These are phyloP conservation scores for Porphyrio hochstetteri DNA, from an alignment of 2,113 vertebrate species.

Conservation along the genomic window DNA sequence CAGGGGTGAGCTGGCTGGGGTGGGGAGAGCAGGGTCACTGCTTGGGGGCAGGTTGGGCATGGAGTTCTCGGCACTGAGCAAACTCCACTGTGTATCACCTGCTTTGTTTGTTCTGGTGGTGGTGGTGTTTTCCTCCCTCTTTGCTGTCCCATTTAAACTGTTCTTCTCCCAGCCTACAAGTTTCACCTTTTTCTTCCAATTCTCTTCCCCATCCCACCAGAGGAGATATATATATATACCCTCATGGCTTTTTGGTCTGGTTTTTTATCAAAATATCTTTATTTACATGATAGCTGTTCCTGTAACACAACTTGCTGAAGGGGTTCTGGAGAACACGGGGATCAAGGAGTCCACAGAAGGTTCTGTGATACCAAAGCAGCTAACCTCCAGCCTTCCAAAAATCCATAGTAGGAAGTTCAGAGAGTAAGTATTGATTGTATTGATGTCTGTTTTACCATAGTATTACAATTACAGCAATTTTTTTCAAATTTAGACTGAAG, in stretches of 20 bases:
- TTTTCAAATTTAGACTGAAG: not conserved
- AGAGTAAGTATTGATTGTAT: constrained; percentile 82
- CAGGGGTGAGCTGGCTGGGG: no score
- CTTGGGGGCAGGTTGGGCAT: no score
- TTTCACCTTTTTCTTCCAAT: no score
- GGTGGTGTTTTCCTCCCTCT: no score
- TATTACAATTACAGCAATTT: rapidly evolving
- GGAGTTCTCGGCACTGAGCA: no score
- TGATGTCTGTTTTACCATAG: not conserved
- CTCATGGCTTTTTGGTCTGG: not conserved
- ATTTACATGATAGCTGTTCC: not conserved
- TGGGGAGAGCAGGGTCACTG: no score
- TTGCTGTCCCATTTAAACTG: no score
- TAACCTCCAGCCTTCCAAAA: constrained; percentile 74
- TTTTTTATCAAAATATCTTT: constrained; percentile 7
- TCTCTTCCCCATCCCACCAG: no score
- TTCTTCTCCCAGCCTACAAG: no score
- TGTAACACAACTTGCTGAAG: not conserved
- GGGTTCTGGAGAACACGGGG: not conserved
- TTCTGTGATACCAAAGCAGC: not conserved
- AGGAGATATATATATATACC: no score
- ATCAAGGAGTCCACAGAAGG: constrained; percentile 9
- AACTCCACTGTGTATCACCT: no score
- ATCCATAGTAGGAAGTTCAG: constrained; percentile 96
- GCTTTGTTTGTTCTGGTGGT: no score